A percentile compares a stretch with the other conserved stretches of the same genome.
Conservation (phyloP, 2,113 vertebrate species). For the Ptilonorhynchus violaceus region DNA sequence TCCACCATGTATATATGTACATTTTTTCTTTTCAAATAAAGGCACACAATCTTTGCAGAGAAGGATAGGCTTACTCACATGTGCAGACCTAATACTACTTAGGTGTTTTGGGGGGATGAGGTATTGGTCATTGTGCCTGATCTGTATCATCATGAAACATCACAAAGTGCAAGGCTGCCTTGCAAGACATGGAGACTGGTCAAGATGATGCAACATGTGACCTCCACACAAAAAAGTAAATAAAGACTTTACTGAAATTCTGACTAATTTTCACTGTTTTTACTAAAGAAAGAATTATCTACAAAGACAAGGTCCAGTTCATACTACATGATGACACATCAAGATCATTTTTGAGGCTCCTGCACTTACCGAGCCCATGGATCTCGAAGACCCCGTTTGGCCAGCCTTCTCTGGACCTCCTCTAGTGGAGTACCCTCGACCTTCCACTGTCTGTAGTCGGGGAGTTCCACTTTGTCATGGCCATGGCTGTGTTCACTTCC, state of each 20-base stretch:
- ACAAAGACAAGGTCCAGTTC: neutral
- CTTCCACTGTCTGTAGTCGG: conserved; percentile 89
- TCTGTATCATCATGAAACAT: neutral
- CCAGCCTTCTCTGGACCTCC: conserved; percentile 80
- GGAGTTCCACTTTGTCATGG: conserved; percentile 78
- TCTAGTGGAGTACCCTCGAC: conserved; percentile 88
- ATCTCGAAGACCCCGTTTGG: conserved; percentile 83
- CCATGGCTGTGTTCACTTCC: conserved; percentile 69
- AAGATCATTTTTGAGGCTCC: neutral
- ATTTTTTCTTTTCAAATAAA: neutral
- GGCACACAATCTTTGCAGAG: neutral
- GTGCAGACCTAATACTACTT: neutral
- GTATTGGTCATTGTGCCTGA: neutral
- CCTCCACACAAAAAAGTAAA: rapidly evolving
- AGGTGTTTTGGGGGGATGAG: neutral
- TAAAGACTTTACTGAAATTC: neutral
- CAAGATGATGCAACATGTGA: neutral
- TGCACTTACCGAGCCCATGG: conserved; percentile 88
- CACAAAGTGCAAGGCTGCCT: neutral
- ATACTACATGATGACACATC: neutral
- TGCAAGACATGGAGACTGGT: neutral
- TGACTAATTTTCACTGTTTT: neutral
- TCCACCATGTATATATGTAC: neutral
- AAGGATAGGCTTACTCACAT: rapidly evolving
- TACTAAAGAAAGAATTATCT: neutral